Conservation (phyloP, 1,140 invertebrate genomes). For the Brachionus manjavacas region DNA sequence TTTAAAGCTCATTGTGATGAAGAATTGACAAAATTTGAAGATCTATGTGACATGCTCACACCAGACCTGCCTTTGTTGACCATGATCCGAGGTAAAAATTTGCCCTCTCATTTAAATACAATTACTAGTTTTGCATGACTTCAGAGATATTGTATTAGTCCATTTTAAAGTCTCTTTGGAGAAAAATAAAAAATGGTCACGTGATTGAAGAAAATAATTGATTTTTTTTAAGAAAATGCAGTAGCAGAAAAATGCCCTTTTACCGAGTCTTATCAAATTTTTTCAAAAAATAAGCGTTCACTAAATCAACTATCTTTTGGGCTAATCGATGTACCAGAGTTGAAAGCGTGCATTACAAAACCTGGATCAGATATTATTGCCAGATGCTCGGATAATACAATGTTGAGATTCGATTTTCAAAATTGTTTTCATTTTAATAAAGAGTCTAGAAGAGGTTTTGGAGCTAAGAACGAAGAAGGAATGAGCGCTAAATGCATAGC, state of each 20-base stretch:
- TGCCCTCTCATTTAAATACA: neutral
- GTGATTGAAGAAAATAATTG: neutral
- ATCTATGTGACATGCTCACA: slow-evolving; percentile 1
- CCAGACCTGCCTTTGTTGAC: slow-evolving; percentile 7
- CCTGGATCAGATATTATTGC: neutral
- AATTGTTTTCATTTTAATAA: neutral
- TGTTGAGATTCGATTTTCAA: slow-evolving; percentile 4
- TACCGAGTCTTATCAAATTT: neutral
- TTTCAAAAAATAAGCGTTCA: neutral
- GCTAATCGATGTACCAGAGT: neutral
- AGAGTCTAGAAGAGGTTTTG: neutral
- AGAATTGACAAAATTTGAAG: slow-evolving; percentile 24
- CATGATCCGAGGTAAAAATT: slow-evolving; percentile 11
- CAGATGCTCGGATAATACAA: neutral
- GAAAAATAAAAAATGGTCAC: neutral
- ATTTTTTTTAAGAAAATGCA: neutral
- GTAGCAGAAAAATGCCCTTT: slow-evolving; percentile 12
- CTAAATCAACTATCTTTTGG: neutral
- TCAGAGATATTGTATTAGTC: neutral
- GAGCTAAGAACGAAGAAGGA: neutral
- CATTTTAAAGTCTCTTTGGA: neutral
- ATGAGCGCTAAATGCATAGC: slow-evolving; percentile 25
- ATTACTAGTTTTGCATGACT: neutral
- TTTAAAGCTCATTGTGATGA: slow-evolving; percentile 28
- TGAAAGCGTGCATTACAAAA: neutral